Conservation (phyloP, 1,140 invertebrate genomes). For the Ips nitidus region DNA sequence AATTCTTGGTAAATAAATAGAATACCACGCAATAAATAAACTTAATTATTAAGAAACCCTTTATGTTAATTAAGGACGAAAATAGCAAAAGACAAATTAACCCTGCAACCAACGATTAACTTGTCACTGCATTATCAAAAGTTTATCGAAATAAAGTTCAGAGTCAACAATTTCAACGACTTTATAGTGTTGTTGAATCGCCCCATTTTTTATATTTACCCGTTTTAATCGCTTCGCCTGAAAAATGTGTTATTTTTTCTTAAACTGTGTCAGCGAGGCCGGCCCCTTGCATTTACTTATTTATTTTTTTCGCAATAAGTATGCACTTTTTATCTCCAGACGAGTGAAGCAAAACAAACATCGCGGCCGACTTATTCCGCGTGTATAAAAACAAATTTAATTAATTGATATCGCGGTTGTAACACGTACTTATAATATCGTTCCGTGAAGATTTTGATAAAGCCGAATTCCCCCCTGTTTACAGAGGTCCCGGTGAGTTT, state of each 20-base stretch:
- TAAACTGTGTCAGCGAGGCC: slow-evolving; percentile 36
- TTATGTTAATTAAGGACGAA: too few relatives aligned
- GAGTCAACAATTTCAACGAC: slow-evolving; percentile 9
- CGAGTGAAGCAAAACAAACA: slow-evolving; percentile 31
- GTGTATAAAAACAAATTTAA: slow-evolving; percentile 23
- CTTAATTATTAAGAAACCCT: too few relatives aligned
- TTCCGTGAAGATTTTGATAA: slow-evolving; percentile 24
- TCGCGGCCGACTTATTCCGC: slow-evolving; percentile 9
- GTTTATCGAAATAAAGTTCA: not conserved
- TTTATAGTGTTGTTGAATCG: slow-evolving; percentile 6
- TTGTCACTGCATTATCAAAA: too few relatives aligned
- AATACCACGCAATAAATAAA: too few relatives aligned
- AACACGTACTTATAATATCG: not conserved
- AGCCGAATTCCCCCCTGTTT: slow-evolving; percentile 26
- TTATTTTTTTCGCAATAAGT: slow-evolving; percentile 29
- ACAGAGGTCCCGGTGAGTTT: slow-evolving; percentile 22
- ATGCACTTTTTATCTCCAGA: slow-evolving; percentile 39
- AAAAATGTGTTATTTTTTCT: slow-evolving; percentile 5
- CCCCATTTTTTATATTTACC: slow-evolving; percentile 20
- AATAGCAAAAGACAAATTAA: too few relatives aligned
- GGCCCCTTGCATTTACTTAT: slow-evolving; percentile 16
- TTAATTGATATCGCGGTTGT: slow-evolving; percentile 14
- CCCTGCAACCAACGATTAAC: too few relatives aligned
- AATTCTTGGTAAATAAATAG: too few relatives aligned
- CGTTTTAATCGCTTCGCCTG: slow-evolving; percentile 9